Percentiles rank a stretch among this genome's conserved stretches.
phyloP scores from a whole-genome alignment of 2,797 vertebrate species.

The Catostomus latipinnis region DNA sequence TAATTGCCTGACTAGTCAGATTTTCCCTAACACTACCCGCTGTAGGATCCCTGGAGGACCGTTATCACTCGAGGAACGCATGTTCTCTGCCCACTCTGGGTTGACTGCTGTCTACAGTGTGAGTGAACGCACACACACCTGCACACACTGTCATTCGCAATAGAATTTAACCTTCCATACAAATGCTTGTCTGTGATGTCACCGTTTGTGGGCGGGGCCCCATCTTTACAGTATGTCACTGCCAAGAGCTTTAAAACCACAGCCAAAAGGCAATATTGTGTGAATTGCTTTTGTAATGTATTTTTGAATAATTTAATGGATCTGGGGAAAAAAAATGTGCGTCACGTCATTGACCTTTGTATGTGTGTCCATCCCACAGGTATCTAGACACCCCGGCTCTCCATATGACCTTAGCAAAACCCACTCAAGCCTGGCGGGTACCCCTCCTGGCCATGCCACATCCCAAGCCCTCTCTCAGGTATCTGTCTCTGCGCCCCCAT shows the following conservation, averaged over 20 bases:
- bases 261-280: too few species aligned
- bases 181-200: too few species aligned
- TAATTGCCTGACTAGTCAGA: conserved; percentile 30
- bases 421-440: conserved; percentile 90
- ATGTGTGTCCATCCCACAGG: conserved; percentile 75
- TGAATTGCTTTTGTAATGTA: too few species aligned
- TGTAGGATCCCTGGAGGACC: conserved; percentile 78
- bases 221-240: too few species aligned
- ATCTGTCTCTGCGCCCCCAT: conserved; percentile 77
- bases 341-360: not conserved
- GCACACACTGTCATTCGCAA: not conserved
- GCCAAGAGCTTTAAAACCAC: too few species aligned
- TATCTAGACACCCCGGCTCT: conserved; percentile 90
- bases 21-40: conserved; percentile 63
- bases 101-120: conserved; percentile 82
- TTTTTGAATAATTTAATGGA: too few species aligned
- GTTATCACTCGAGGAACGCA: conserved; percentile 78
- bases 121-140: conserved; percentile 63
- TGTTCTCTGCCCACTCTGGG: conserved; percentile 80
- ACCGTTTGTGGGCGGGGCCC: too few species aligned
- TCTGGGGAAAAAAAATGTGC: too few species aligned
- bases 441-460: conserved; percentile 91
- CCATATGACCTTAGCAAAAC: conserved; percentile 96
- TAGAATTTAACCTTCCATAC: too few species aligned
- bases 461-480: conserved; percentile 96